Percentiles rank a stretch among this genome's conserved stretches.
Evolutionary conservation across 2,888 invertebrate genomes (phyloP).

Genomic region (Epirrhoe tristata): DNA sequence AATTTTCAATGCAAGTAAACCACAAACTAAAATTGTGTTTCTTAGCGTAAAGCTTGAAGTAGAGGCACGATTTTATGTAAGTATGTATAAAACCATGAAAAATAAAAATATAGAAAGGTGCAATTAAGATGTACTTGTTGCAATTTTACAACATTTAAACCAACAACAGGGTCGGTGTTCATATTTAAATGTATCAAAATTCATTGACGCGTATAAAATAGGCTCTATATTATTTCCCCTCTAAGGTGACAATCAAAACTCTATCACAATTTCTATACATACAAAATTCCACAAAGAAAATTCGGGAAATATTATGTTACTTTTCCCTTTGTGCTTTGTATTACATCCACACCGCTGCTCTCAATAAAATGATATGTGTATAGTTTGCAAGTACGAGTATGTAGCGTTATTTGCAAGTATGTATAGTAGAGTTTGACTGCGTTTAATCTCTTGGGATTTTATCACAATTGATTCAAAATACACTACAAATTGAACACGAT

Average conservation of each 20-base stretch:
- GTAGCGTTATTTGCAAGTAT: background rate
- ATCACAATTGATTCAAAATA: too few relatives aligned
- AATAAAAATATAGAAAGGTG: too few relatives aligned
- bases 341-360: background rate
- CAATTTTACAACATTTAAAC: too few relatives aligned
- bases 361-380: background rate
- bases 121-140: too few relatives aligned
- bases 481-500: too few relatives aligned
- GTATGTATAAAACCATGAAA: too few relatives aligned
- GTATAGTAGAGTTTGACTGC: background rate
- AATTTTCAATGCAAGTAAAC: constrained; percentile 58
- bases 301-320: constrained; percentile 1
- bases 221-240: background rate
- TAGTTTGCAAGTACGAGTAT: background rate
- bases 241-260: background rate
- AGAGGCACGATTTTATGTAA: too few relatives aligned
- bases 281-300: constrained; percentile 3
- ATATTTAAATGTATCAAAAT: background rate
- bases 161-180: too few relatives aligned
- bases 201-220: background rate
- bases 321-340: background rate
- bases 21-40: constrained; percentile 51
- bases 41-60: constrained; percentile 8
- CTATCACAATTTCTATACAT: constrained; percentile 1
- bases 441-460: background rate